These are phyloP conservation scores for Coelopa frigida DNA, from an alignment of 1,140 invertebrate genomes.

Conservation along the genomic window DNA sequence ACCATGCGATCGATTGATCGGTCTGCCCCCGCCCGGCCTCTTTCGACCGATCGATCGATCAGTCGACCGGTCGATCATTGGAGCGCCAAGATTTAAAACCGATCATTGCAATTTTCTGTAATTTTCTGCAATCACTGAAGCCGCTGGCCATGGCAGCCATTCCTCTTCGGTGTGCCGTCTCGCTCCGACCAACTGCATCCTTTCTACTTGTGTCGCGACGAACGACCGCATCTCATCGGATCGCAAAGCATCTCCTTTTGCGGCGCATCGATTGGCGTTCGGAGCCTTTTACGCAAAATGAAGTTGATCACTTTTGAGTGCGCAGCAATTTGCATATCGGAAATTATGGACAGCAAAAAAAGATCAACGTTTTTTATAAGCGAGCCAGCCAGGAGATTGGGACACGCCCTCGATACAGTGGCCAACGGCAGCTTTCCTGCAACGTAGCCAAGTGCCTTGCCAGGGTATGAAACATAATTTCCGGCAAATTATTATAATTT, in stretches of 20 bases:
- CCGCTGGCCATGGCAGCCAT: constrained; percentile 16
- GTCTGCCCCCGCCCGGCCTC: too few species aligned
- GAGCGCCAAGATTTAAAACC: too few species aligned
- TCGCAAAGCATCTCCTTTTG: constrained; percentile 4
- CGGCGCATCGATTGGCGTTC: constrained; percentile 4
- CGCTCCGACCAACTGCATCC: neutral
- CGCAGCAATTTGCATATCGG: neutral
- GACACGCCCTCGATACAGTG: constrained; percentile 21
- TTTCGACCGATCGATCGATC: too few species aligned
- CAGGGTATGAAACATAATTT: constrained; percentile 5
- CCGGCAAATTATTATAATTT: neutral
- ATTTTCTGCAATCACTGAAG: constrained; percentile 32
- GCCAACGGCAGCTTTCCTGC: constrained; percentile 14
- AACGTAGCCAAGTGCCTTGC: neutral
- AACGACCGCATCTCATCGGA: neutral
- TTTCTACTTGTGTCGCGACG: neutral
- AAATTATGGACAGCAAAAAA: neutral
- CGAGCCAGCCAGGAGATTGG: neutral
- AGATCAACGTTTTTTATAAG: constrained; percentile 5
- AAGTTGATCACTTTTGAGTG: constrained; percentile 26
- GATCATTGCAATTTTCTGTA: constrained; percentile 43
- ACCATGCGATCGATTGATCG: too few species aligned
- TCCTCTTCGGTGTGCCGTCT: neutral
- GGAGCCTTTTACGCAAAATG: constrained; percentile 21
- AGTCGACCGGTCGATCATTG: too few species aligned